phyloP scores from a whole-genome alignment of 2,888 invertebrate genomes.

The Trypoxylon attenuatum region DNA sequence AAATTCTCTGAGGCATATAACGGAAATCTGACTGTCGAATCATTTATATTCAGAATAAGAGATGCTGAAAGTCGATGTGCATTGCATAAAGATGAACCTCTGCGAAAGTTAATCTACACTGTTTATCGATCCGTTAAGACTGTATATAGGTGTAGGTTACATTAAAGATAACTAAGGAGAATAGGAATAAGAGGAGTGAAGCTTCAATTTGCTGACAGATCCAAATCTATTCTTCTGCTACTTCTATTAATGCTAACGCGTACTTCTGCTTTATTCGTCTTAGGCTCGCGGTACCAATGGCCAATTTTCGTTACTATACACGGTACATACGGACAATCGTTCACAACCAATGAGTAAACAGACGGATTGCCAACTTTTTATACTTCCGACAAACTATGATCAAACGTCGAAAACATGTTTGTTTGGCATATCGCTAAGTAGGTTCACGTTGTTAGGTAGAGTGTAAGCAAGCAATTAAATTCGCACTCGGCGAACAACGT shows the following conservation, averaged over 20 bases:
- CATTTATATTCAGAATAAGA: too few species aligned
- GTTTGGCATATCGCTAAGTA: too few species aligned
- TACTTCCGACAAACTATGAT: background rate
- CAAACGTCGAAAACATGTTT: background rate
- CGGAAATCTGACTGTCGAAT: too few species aligned
- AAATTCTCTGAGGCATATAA: too few species aligned
- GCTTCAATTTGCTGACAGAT: background rate
- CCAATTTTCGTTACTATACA: too few species aligned
- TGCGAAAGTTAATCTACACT: constrained; percentile 10
- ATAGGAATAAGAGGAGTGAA: constrained; percentile 1
- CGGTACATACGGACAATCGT: too few species aligned
- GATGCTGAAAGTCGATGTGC: too few species aligned
- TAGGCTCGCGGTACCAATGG: too few species aligned
- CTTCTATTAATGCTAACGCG: background rate
- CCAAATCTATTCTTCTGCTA: constrained; percentile 27
- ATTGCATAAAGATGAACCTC: constrained; percentile 9
- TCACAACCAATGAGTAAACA: background rate
- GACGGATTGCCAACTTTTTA: background rate
- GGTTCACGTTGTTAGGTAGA: too few species aligned
- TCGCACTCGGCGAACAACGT: too few species aligned
- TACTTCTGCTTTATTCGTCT: background rate
- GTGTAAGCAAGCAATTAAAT: too few species aligned
- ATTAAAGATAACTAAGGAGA: constrained; percentile 9
- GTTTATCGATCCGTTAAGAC: constrained; percentile 27
- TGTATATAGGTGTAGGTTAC: constrained; percentile 1